These are phyloP conservation scores for Enteromius treurensis DNA, from an alignment of 2,797 vertebrate species.

Conservation along the genomic window DNA sequence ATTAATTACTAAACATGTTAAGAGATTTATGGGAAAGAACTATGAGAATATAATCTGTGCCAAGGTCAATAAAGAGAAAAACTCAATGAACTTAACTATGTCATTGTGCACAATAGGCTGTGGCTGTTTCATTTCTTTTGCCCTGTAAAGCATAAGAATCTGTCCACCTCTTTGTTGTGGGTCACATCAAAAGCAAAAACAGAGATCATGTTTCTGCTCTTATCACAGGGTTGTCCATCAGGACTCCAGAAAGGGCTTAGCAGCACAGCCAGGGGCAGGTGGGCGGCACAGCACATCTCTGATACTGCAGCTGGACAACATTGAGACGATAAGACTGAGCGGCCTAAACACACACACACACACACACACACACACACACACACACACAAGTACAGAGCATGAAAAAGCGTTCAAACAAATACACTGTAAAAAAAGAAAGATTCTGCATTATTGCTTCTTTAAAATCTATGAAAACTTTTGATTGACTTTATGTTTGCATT, in stretches of 20 bases:
- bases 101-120: slow-evolving; percentile 21
- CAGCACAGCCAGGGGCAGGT: slow-evolving; percentile 66
- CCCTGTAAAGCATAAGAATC: slow-evolving; percentile 51
- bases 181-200: slow-evolving; percentile 69
- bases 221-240: slow-evolving; percentile 75
- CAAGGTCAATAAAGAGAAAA: slow-evolving; percentile 15
- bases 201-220: slow-evolving; percentile 71
- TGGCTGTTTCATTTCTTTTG: slow-evolving; percentile 33
- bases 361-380: neutral
- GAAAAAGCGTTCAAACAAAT: neutral
- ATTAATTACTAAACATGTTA: neutral
- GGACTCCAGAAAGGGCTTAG: slow-evolving; percentile 73
- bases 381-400: slow-evolving; percentile 12
- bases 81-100: slow-evolving; percentile 14
- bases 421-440: neutral
- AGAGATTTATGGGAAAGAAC: neutral
- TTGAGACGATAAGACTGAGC: slow-evolving; percentile 49
- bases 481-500: neutral
- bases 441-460: neutral
- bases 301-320: slow-evolving; percentile 58
- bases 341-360: slow-evolving; percentile 24
- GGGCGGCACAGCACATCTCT: slow-evolving; percentile 60
- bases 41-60: neutral
- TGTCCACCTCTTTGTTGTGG: slow-evolving; percentile 51
- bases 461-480: neutral